These are phyloP conservation scores for Distichodus sexfasciatus DNA, from an alignment of 2,797 vertebrate species.

Conservation along the genomic window DNA sequence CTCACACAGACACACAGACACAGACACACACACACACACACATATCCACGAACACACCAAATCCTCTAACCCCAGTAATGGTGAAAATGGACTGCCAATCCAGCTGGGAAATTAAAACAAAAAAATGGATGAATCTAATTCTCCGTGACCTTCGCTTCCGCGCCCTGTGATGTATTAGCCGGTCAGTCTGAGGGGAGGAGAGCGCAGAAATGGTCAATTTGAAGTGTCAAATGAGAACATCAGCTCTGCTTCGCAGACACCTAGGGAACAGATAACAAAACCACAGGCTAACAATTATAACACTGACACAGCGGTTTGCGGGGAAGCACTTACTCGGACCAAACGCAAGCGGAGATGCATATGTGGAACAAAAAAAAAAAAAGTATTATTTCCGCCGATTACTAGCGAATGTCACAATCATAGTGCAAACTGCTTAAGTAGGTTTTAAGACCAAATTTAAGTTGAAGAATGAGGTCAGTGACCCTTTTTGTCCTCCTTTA, in stretches of 20 bases:
- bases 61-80: conserved; percentile 50
- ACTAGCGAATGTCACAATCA: too few relatives aligned
- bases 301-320: conserved; percentile 40
- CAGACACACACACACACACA: conserved; percentile 39
- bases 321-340: too few relatives aligned
- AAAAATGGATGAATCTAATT: conserved; percentile 69
- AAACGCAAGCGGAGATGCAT: conserved; percentile 59
- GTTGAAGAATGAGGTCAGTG: too few relatives aligned
- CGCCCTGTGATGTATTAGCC: conserved; percentile 70
- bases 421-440: too few relatives aligned
- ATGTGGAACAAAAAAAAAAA: too few relatives aligned
- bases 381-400: too few relatives aligned
- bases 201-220: conserved; percentile 64
- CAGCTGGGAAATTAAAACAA: conserved; percentile 74
- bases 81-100: conserved; percentile 70
- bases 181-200: conserved; percentile 69
- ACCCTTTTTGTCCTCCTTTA: conserved; percentile 39
- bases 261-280: conserved; percentile 64
- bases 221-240: conserved; percentile 72
- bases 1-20: conserved; percentile 12
- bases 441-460: too few relatives aligned
- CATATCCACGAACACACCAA: conserved; percentile 15
- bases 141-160: conserved; percentile 71
- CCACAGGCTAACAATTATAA: conserved; percentile 68
- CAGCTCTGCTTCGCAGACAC: conserved; percentile 63